These are phyloP conservation scores for Perca schrenkii DNA, from an alignment of 2,113 vertebrate genomes.

Conservation along the genomic window DNA sequence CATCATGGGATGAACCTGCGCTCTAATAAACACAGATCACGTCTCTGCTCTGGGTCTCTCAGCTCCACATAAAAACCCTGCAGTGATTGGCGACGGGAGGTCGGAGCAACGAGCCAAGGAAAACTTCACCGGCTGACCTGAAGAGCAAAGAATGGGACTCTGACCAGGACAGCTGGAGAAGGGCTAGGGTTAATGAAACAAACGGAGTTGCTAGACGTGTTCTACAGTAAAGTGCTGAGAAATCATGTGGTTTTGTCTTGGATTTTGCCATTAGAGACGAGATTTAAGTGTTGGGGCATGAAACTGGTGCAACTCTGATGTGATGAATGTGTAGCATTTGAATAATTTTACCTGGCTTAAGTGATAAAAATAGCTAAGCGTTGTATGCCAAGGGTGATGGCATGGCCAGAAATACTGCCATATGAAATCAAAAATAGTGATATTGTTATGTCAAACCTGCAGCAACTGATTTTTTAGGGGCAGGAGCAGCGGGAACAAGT, in stretches of 20 bases:
- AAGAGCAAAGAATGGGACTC: constrained; percentile 30
- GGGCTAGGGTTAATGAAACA: background rate
- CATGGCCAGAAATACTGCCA: too few relatives aligned
- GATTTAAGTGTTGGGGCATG: too few relatives aligned
- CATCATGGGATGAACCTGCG: constrained; percentile 13
- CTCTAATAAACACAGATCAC: constrained; percentile 46
- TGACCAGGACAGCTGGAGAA: constrained; percentile 18
- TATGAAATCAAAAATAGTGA: too few relatives aligned
- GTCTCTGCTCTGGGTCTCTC: constrained; percentile 3
- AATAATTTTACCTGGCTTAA: too few relatives aligned
- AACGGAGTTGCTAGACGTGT: background rate
- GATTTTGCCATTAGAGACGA: background rate
- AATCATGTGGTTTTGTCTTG: background rate
- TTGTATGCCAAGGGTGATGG: too few relatives aligned
- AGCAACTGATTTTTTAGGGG: too few relatives aligned
- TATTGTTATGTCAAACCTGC: too few relatives aligned
- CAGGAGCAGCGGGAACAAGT: too few relatives aligned
- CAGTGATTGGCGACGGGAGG: constrained; percentile 9
- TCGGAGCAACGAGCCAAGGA: constrained; percentile 13
- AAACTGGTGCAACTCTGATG: too few relatives aligned
- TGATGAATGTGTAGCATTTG: too few relatives aligned
- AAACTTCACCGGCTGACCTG: constrained; percentile 33
- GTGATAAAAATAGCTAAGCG: too few relatives aligned
- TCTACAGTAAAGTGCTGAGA: background rate
- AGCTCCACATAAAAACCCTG: constrained; percentile 34